A percentile compares a stretch with the other conserved stretches of the same genome.
Conservation (phyloP, 2,888 invertebrate genomes). For the Ophion slaviceki region DNA sequence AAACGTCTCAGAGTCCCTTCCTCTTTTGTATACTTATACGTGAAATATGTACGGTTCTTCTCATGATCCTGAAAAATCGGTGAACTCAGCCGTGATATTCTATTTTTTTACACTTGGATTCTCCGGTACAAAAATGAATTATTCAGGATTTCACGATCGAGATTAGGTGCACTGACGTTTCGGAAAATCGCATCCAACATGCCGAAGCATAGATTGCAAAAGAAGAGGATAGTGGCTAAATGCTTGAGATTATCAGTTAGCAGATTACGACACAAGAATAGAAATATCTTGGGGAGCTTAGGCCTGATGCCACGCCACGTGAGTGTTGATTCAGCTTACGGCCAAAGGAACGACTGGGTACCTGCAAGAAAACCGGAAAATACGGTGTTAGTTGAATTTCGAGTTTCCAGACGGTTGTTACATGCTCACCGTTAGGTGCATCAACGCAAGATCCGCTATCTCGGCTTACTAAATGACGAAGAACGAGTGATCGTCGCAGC, state of each 20-base stretch:
- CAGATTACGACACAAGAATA: slow-evolving; percentile 10
- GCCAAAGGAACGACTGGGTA: not conserved
- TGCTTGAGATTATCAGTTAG: not conserved
- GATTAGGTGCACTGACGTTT: not conserved
- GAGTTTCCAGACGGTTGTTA: not conserved
- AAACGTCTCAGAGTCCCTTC: slow-evolving; percentile 23
- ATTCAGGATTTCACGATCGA: not conserved
- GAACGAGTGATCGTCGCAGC: not conserved
- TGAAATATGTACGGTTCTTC: slow-evolving; percentile 23
- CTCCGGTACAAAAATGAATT: not conserved
- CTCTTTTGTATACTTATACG: slow-evolving; percentile 8
- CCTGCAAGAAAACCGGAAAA: not conserved
- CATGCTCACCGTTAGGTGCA: not conserved
- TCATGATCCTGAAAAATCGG: slow-evolving; percentile 15
- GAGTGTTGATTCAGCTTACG: not conserved
- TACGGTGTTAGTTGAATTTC: not conserved
- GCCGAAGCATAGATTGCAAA: not conserved
- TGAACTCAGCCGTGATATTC: slow-evolving; percentile 12
- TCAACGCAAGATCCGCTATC: not conserved
- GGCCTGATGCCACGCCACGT: slow-evolving; percentile 3
- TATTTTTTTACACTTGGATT: slow-evolving; percentile 8
- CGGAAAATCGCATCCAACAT: not conserved
- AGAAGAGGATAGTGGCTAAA: not conserved
- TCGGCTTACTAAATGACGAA: not conserved
- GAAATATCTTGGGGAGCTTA: slow-evolving; percentile 9